Conservation (phyloP, 2,888 invertebrate genomes). For the Halictus quadricinctus region DNA sequence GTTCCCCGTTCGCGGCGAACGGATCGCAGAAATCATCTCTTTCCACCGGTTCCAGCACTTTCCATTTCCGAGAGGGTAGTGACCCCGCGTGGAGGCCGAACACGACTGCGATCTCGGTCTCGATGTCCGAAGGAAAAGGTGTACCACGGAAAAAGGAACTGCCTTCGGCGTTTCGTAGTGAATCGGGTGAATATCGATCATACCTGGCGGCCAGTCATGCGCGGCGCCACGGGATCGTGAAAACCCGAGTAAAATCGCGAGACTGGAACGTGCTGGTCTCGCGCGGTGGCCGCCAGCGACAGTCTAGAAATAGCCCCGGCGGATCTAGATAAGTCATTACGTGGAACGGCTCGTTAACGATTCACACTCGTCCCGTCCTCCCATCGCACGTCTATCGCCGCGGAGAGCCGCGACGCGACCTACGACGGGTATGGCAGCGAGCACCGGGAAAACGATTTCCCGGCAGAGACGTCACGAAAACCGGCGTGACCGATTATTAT, state of each 20-base stretch:
- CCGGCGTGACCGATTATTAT: conserved; percentile 51
- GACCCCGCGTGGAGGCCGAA: not conserved
- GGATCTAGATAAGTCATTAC: conserved; percentile 65
- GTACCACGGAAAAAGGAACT: conserved; percentile 13
- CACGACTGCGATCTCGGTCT: not conserved
- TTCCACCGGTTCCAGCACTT: not conserved
- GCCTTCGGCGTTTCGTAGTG: not conserved
- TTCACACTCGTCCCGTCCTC: conserved; percentile 12
- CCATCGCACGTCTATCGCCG: not conserved
- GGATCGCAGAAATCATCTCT: conserved; percentile 6
- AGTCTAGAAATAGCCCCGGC: conserved; percentile 54
- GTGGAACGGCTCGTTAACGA: conserved; percentile 55
- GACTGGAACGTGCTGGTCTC: conserved; percentile 41
- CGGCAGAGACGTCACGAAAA: conserved; percentile 33
- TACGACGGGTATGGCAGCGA: not conserved
- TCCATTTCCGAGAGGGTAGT: conserved; percentile 25
- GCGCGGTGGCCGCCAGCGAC: conserved; percentile 23
- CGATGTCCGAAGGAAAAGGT: not conserved
- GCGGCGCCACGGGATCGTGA: conserved; percentile 19
- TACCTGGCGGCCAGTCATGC: conserved; percentile 29
- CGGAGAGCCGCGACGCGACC: not conserved
- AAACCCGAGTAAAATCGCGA: conserved; percentile 36
- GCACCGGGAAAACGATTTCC: conserved; percentile 36
- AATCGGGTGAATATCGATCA: conserved; percentile 36
- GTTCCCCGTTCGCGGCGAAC: conserved; percentile 3